Evolutionary conservation across 1,140 invertebrate genomes (phyloP).

Genomic region (Hyposmocoma kahamanoa): DNA sequence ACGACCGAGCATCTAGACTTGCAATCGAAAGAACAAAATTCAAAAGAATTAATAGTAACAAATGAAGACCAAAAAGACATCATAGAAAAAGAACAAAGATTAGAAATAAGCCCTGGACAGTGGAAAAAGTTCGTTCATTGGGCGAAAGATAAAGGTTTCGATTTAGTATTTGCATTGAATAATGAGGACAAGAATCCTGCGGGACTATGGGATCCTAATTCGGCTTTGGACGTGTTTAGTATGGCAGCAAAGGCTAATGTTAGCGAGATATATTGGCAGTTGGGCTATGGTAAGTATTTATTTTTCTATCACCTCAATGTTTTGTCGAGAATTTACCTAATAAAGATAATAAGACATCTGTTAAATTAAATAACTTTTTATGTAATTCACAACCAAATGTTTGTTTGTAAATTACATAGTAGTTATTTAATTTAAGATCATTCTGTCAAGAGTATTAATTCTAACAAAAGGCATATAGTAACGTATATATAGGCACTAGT

Average conservation of each 20-base stretch:
- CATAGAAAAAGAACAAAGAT: no score
- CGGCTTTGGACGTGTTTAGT: slow-evolving; percentile 72
- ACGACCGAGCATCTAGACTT: not conserved
- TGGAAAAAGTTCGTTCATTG: slow-evolving; percentile 68
- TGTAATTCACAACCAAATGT: no score
- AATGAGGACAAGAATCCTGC: slow-evolving; percentile 42
- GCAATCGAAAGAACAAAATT: not conserved
- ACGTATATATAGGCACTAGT: no score
- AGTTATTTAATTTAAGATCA: no score
- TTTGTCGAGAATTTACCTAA: no score
- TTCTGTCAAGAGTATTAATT: no score
- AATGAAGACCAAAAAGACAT: not conserved
- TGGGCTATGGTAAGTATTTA: slow-evolving; percentile 81
- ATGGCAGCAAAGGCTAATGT: slow-evolving; percentile 74
- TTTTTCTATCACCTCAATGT: no score
- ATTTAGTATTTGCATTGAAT: slow-evolving; percentile 67
- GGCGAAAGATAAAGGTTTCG: slow-evolving; percentile 63
- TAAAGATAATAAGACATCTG: no score
- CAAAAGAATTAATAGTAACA: not conserved
- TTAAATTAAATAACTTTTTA: no score
- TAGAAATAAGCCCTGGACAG: slow-evolving; percentile 37
- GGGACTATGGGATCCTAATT: slow-evolving; percentile 73
- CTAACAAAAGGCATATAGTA: no score
- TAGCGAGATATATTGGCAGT: slow-evolving; percentile 75
- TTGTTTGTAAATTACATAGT: no score